These are phyloP conservation scores for Pseudorhombus dupliciocellatus DNA, from an alignment of 2,113 vertebrate genomes.

Conservation along the genomic window DNA sequence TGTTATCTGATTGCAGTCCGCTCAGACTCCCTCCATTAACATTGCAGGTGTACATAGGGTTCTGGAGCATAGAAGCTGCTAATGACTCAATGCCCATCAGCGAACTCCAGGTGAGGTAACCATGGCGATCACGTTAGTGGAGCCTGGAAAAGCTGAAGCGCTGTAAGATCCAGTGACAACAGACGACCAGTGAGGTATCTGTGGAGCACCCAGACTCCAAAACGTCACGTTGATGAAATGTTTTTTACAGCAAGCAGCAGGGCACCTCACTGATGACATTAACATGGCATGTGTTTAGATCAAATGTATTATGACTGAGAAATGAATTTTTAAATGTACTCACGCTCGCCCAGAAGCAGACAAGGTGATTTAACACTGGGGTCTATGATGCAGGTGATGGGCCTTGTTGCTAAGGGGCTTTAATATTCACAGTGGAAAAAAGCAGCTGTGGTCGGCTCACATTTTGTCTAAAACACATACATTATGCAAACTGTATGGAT, in stretches of 20 bases:
- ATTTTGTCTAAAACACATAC: too few relatives aligned
- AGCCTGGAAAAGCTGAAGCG: background rate
- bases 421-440: background rate
- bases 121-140: background rate
- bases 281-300: too few relatives aligned
- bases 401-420: background rate
- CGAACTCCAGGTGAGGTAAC: background rate
- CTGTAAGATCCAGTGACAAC: background rate
- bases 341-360: too few relatives aligned
- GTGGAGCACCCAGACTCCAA: background rate
- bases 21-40: background rate
- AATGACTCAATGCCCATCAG: background rate
- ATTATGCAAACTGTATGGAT: too few relatives aligned
- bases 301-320: background rate
- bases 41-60: background rate
- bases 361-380: background rate
- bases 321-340: too few relatives aligned
- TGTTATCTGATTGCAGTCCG: background rate
- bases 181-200: background rate
- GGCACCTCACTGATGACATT: too few relatives aligned
- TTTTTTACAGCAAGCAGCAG: too few relatives aligned
- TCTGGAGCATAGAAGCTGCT: background rate
- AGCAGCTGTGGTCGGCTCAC: background rate
- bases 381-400: background rate
- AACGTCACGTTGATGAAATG: background rate